phyloP scores from a whole-genome alignment of 1,140 invertebrate species.

The Rhopalosiphum maidis region DNA sequence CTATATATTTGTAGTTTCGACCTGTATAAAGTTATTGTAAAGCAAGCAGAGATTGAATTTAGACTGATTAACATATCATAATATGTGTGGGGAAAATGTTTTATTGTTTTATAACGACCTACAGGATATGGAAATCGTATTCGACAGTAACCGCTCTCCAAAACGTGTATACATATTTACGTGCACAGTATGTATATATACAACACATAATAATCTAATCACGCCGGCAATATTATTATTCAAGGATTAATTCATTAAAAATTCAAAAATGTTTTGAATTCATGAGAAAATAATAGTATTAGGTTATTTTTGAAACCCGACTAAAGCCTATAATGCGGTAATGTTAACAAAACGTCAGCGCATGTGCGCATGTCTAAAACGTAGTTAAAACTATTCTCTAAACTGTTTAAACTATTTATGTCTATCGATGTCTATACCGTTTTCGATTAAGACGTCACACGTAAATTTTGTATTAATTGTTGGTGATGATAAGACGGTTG shows the following conservation, averaged over 20 bases:
- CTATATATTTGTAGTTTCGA: neutral
- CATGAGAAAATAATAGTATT: too few relatives aligned
- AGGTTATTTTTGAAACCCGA: too few relatives aligned
- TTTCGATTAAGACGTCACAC: too few relatives aligned
- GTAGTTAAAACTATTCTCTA: too few relatives aligned
- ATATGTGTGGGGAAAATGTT: neutral
- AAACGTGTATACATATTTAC: neutral
- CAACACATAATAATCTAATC: neutral
- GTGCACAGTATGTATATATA: too few relatives aligned
- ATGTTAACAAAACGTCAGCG: too few relatives aligned
- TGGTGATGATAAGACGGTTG: too few relatives aligned
- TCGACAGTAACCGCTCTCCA: neutral
- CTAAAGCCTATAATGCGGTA: too few relatives aligned
- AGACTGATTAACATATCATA: neutral
- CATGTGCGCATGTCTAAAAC: too few relatives aligned
- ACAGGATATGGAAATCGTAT: conserved; percentile 23
- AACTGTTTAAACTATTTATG: too few relatives aligned
- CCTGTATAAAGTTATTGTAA: neutral
- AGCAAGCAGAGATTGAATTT: neutral
- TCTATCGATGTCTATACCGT: too few relatives aligned
- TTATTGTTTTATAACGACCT: conserved; percentile 15
- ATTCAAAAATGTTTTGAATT: neutral
- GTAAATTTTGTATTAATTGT: too few relatives aligned
- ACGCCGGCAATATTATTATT: neutral
- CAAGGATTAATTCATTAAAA: conserved; percentile 27